These are phyloP conservation scores for Clepsis dumicolana DNA, from an alignment of 2,888 invertebrate genomes.

Conservation along the genomic window DNA sequence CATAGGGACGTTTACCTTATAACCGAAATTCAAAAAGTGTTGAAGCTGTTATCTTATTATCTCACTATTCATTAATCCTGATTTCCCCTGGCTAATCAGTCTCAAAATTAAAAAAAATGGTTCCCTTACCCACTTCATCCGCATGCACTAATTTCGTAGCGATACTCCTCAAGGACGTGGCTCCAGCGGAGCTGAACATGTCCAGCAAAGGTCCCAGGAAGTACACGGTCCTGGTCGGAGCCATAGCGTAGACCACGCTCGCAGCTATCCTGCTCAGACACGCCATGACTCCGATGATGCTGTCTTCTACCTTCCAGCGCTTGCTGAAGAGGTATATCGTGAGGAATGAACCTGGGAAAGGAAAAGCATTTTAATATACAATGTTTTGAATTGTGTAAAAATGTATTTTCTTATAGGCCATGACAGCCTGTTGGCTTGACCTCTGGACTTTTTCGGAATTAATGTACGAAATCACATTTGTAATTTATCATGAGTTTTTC, in stretches of 20 bases:
- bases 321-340: conserved; percentile 84
- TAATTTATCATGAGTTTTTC: no score
- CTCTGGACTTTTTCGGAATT: no score
- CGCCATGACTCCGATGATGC: conserved; percentile 80
- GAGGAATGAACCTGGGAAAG: conserved; percentile 78
- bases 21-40: no score
- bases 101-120: neutral
- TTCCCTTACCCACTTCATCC: conserved; percentile 83
- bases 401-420: neutral
- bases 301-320: conserved; percentile 81
- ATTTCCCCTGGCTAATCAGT: no score
- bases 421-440: no score
- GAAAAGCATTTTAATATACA: no score
- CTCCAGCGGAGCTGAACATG: conserved; percentile 85
- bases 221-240: conserved; percentile 76
- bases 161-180: conserved; percentile 85
- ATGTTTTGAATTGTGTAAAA: neutral
- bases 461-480: no score
- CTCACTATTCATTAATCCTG: no score
- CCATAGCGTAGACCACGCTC: conserved; percentile 81
- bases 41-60: no score
- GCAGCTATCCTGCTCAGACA: conserved; percentile 83
- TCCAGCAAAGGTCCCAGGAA: conserved; percentile 84
- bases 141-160: conserved; percentile 84
- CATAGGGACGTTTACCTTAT: no score